Evolutionary conservation across 1,140 invertebrate genomes (phyloP).

Genomic region (Zeugodacus cucurbitae): DNA sequence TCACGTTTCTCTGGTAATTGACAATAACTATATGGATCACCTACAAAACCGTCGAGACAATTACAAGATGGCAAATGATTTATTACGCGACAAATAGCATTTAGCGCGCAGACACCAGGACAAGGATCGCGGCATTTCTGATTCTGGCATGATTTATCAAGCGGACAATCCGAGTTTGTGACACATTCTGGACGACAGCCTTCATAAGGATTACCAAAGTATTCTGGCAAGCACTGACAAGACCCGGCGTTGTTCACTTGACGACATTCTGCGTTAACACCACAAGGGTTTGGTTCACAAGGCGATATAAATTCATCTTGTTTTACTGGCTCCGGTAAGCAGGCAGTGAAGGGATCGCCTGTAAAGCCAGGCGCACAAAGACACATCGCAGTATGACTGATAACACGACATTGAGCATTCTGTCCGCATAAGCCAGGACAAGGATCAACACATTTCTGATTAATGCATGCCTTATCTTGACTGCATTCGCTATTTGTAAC

Average conservation of each 20-base stretch:
- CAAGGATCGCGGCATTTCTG: slow-evolving; percentile 84
- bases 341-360: slow-evolving; percentile 69
- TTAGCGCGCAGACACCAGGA: slow-evolving; percentile 78
- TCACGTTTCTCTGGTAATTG: slow-evolving; percentile 69
- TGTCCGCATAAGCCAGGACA: slow-evolving; percentile 75
- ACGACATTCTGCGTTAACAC: slow-evolving; percentile 81
- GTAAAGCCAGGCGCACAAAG: slow-evolving; percentile 69
- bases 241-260: slow-evolving; percentile 73
- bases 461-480: slow-evolving; percentile 58
- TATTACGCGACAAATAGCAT: slow-evolving; percentile 75
- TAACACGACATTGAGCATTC: slow-evolving; percentile 56
- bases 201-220: slow-evolving; percentile 78
- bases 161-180: slow-evolving; percentile 77
- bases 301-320: slow-evolving; percentile 63
- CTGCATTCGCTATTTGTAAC: slow-evolving; percentile 85
- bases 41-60: slow-evolving; percentile 74
- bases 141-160: slow-evolving; percentile 78
- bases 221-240: slow-evolving; percentile 78
- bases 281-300: slow-evolving; percentile 71
- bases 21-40: slow-evolving; percentile 75
- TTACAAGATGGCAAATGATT: slow-evolving; percentile 80
- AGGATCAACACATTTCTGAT: slow-evolving; percentile 81
- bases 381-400: slow-evolving; percentile 64
- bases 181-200: slow-evolving; percentile 80
- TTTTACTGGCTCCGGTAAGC: slow-evolving; percentile 73